Base-by-base conservation (phyloP, 2,797 vertebrate species). In the Masticophis lateralis region DNA sequence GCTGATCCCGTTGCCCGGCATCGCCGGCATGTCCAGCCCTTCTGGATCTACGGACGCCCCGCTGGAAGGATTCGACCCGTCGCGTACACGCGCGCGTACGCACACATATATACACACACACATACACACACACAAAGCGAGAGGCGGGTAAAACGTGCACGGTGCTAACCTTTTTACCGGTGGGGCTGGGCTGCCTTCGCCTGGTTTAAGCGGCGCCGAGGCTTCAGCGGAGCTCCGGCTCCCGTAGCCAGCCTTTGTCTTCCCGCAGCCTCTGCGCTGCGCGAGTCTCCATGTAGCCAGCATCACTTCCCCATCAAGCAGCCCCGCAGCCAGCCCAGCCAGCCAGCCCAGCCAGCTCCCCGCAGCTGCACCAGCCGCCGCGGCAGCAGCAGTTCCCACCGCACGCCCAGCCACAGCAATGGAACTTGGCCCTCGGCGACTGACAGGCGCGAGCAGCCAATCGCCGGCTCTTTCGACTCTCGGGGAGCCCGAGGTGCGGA, bases 371-470 rank as follows among this genome's bases (percentile, higher is more conserved):
- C 92, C 94, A 91, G 96, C 93, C 69, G 11, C 93, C 92, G 95
- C 96, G 86, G 95, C 94, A 86, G 95, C 96, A 86, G 96, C 95
- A 86, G 94, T 95, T 95, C 94, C 20, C 96, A 87, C 91, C 37
- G 91, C 96, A 94, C 95, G 91, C 97, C 95, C 87, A 95, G 93
- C 95, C 95, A 63, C 61, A 83, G 93, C 95, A 94, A 92, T 92
- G 43, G 95, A 94, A 93, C 96, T 95, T 37, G 96, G 96, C 96
- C 96, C 95, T 95, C 53, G 66, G 94, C 94, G 97, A 98, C 89
- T 97, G 97, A 97, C 97, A 96, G 12, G 61, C 37, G 63, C 51
- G 56, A 4, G 0, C 90, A 96, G 95, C 98, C 97, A 98, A 98
- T 97, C 96, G 88, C 6, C 1, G 92, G 60, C 90, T 92, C 91